Conservation (phyloP, 2,888 invertebrate genomes). For the Eupithecia dodoneata region DNA sequence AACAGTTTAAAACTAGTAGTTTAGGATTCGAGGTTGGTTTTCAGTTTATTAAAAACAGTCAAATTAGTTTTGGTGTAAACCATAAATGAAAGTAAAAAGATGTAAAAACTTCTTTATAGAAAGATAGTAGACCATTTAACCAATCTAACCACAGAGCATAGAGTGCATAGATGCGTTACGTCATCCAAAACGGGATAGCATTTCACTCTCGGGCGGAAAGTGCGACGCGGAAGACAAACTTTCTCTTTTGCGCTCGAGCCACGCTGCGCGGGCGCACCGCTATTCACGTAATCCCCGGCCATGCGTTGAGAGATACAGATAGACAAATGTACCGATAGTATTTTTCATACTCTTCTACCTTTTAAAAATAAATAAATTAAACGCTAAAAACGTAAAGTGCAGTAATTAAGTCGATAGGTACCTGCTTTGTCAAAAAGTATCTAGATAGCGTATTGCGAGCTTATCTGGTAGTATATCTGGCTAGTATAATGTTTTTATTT, state of each 20-base stretch:
- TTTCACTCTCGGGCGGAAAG: conserved; percentile 83
- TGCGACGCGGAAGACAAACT: conserved; percentile 81
- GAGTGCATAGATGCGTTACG: conserved; percentile 68
- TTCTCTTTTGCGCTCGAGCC: conserved; percentile 78
- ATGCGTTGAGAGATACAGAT: conserved; percentile 4
- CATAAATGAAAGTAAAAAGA: too few species aligned
- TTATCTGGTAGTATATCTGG: background rate
- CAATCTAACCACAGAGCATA: conserved; percentile 51
- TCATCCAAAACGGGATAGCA: conserved; percentile 81
- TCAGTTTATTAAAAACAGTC: too few species aligned
- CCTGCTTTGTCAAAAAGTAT: background rate
- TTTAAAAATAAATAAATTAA: background rate
- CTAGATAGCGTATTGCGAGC: background rate
- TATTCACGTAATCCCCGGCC: conserved; percentile 35
- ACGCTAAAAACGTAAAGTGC: background rate
- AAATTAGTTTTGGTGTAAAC: too few species aligned
- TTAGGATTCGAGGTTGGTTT: too few species aligned
- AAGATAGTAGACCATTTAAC: background rate
- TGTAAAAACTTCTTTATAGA: too few species aligned
- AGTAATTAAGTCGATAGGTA: background rate
- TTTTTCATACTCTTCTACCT: background rate
- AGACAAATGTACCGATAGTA: background rate
- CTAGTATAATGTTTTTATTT: background rate
- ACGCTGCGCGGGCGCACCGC: conserved; percentile 49
- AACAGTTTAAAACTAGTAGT: too few species aligned